phyloP scores from a whole-genome alignment of 2,888 invertebrate genomes.

The Ochlodes sylvanus region DNA sequence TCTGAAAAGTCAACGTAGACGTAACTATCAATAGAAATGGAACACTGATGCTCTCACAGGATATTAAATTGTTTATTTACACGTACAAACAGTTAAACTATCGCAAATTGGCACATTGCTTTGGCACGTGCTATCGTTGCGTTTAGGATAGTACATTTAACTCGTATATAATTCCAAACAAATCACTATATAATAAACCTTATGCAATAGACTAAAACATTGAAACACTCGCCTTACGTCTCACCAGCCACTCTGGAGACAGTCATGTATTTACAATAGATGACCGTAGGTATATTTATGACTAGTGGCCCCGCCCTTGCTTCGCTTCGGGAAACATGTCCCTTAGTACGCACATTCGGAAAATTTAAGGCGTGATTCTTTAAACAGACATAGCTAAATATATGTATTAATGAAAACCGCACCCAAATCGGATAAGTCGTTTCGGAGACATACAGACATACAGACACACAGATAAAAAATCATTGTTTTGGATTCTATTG shows the following conservation, averaged over 20 bases:
- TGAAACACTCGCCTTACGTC: slow-evolving; percentile 40
- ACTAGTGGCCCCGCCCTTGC: no score
- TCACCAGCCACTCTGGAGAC: slow-evolving; percentile 44
- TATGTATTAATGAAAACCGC: no score
- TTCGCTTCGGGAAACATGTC: no score
- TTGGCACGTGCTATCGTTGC: slow-evolving; percentile 34
- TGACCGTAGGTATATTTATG: not conserved
- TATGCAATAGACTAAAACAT: slow-evolving; percentile 39
- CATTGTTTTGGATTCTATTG: no score
- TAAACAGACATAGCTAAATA: no score
- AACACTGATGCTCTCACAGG: slow-evolving; percentile 27
- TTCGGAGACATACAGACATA: no score
- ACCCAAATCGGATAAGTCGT: no score
- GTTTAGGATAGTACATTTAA: not conserved
- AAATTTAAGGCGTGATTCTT: no score
- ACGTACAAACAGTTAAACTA: slow-evolving; percentile 27
- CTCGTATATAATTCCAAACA: slow-evolving; percentile 21
- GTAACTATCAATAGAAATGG: slow-evolving; percentile 21
- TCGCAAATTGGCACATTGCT: slow-evolving; percentile 40
- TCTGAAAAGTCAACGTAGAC: not conserved
- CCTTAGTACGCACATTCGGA: no score
- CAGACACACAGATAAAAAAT: no score
- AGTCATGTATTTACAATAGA: slow-evolving; percentile 47
- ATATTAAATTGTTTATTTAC: slow-evolving; percentile 30
- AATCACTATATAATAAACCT: slow-evolving; percentile 19